Evolutionary conservation across 2,797 vertebrate genomes (phyloP).

Genomic region (Helarctos malayanus): DNA sequence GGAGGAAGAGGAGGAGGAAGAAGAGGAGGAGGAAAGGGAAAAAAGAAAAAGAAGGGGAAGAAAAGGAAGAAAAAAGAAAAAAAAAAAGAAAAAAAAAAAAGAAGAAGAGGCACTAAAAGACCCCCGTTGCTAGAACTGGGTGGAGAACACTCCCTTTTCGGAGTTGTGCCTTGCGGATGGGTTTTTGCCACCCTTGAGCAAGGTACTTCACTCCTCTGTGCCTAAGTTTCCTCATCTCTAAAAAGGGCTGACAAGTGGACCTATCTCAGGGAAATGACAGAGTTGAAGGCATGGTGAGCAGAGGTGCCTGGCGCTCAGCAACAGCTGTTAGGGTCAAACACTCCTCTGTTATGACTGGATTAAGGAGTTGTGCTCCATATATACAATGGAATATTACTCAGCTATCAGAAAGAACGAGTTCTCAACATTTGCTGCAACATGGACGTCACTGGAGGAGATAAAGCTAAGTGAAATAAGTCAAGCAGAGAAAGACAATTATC

Average conservation of each 20-base stretch:
- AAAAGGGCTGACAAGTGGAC: background rate
- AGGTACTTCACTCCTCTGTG: background rate
- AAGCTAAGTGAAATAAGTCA: no score
- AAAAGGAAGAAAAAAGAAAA: fast-evolving
- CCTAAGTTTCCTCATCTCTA: background rate
- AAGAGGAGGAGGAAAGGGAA: background rate
- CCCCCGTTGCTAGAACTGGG: background rate
- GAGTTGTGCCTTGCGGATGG: background rate
- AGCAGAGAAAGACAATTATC: no score
- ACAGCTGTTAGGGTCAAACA: background rate
- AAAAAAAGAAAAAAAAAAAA: background rate
- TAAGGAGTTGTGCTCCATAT: no score
- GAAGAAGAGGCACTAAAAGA: background rate
- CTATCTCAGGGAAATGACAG: background rate
- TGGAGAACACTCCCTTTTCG: background rate
- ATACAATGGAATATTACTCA: no score
- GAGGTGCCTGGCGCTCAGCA: background rate
- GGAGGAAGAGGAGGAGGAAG: no score
- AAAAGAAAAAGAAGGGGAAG: background rate
- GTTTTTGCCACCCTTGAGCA: background rate
- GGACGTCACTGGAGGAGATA: no score
- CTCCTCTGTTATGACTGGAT: no score
- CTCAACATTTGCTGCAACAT: no score
- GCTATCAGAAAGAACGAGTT: no score
- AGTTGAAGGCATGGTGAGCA: background rate